These are phyloP conservation scores for Eubasilissa splendida DNA, from an alignment of 2,888 invertebrate genomes.

Conservation along the genomic window DNA sequence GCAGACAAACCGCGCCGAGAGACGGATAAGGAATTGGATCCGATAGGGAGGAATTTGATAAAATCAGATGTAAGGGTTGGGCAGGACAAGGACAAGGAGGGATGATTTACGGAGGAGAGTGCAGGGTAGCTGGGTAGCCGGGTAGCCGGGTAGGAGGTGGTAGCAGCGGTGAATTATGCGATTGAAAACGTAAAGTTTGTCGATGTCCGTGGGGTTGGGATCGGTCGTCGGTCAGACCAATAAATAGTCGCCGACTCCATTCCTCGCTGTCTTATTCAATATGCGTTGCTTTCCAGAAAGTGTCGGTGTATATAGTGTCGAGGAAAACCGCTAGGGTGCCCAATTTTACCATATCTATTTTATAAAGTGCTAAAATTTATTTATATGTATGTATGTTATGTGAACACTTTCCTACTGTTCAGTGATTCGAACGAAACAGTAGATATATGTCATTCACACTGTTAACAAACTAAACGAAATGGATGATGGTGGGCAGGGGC, in stretches of 20 bases:
- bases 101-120: conserved; percentile 14
- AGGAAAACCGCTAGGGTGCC: too few species aligned
- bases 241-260: background rate
- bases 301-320: too few species aligned
- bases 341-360: too few species aligned
- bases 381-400: too few species aligned
- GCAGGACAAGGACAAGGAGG: background rate
- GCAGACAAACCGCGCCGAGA: background rate
- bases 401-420: too few species aligned
- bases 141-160: background rate
- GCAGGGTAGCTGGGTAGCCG: background rate
- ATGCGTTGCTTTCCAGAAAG: too few species aligned
- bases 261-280: too few species aligned
- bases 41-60: conserved; percentile 22
- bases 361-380: too few species aligned
- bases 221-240: conserved; percentile 7
- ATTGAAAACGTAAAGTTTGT: background rate
- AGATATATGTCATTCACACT: too few species aligned
- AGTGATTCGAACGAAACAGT: too few species aligned
- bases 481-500: too few species aligned
- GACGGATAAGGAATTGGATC: conserved; percentile 9
- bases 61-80: conserved; percentile 9
- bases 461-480: too few species aligned
- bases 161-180: background rate
- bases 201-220: background rate